A percentile compares a stretch with the other conserved stretches of the same genome.
These are phyloP conservation scores for Trichopoda pennipes DNA, from an alignment of 2,888 invertebrate genomes.

Conservation along the genomic window DNA sequence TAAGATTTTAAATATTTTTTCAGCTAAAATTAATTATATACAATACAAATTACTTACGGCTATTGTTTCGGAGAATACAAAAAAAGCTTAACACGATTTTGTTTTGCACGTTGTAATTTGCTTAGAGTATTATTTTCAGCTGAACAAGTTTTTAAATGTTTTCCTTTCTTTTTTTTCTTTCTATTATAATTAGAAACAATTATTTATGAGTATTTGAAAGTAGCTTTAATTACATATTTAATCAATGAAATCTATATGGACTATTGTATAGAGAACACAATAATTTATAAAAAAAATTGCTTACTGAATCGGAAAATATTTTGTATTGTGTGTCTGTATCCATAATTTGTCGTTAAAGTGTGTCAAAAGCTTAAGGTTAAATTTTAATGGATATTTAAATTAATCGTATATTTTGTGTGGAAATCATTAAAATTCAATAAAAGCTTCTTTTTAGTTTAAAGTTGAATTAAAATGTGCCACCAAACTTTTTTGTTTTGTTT, in stretches of 20 bases:
- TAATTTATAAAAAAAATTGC: neutral
- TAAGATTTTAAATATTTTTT: conserved; percentile 2
- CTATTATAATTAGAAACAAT: conserved; percentile 24
- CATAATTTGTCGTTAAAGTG: neutral
- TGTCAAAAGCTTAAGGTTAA: conserved; percentile 19
- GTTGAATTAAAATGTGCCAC: conserved; percentile 6
- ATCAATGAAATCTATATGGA: conserved; percentile 31
- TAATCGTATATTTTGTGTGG: neutral
- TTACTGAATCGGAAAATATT: neutral
- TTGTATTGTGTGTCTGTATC: neutral
- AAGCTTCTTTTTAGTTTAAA: neutral
- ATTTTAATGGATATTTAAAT: conserved; percentile 43
- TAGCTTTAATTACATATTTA: conserved; percentile 17
- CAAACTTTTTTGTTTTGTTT: neutral
- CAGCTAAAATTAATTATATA: conserved; percentile 36
- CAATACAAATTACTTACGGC: neutral
- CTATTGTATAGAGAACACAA: neutral
- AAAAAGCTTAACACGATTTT: conserved; percentile 11
- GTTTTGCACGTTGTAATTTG: neutral
- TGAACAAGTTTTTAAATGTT: too few species aligned
- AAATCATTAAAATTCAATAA: conserved; percentile 12
- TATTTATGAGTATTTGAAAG: conserved; percentile 50
- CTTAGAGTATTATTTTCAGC: neutral
- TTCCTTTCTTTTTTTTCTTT: neutral
- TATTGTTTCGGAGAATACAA: conserved; percentile 4